These are phyloP conservation scores for Megamerina dolium DNA, from an alignment of 2,888 invertebrate species.

Conservation along the genomic window DNA sequence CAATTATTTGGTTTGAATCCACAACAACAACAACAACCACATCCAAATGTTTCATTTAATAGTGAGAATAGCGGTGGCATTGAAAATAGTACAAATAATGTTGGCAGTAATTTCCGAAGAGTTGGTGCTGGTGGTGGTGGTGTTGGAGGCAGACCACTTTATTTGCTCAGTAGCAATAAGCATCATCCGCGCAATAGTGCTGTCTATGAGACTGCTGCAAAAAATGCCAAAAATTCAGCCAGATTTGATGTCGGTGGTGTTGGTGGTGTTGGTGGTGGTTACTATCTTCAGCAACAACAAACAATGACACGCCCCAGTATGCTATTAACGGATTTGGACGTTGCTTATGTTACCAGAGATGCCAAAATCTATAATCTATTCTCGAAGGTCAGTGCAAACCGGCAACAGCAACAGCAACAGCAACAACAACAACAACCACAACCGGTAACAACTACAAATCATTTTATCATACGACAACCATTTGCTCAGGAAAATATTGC, in stretches of 20 bases:
- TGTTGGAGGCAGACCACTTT: too few species aligned
- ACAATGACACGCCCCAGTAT: slow-evolving; percentile 25
- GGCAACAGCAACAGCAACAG: too few species aligned
- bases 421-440: too few species aligned
- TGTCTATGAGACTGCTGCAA: slow-evolving; percentile 36
- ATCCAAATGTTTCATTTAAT: slow-evolving; percentile 34
- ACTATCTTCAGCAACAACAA: slow-evolving; percentile 31
- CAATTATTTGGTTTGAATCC: slow-evolving; percentile 37
- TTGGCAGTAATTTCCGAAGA: slow-evolving; percentile 20
- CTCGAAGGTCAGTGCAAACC: slow-evolving; percentile 35
- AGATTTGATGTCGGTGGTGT: slow-evolving; percentile 14
- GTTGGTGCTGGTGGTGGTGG: slow-evolving; percentile 21
- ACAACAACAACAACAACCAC: slow-evolving; percentile 15
- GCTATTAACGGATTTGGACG: too few species aligned
- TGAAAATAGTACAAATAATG: slow-evolving; percentile 11
- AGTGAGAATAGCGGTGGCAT: slow-evolving; percentile 31
- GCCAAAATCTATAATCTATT: slow-evolving; percentile 44
- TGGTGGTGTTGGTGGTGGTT: slow-evolving; percentile 34
- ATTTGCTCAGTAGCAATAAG: slow-evolving; percentile 12
- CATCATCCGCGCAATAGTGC: slow-evolving; percentile 26
- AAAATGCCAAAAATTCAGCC: slow-evolving; percentile 41
- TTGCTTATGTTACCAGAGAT: slow-evolving; percentile 24
- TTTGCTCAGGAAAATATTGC: too few species aligned
- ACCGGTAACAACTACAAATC: slow-evolving; percentile 24
- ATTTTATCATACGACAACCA: slow-evolving; percentile 30